Evolutionary conservation across 2,888 invertebrate genomes (phyloP), one percentile per base, ranked within the genome.

Genomic region (Elysia crispata): DNA sequence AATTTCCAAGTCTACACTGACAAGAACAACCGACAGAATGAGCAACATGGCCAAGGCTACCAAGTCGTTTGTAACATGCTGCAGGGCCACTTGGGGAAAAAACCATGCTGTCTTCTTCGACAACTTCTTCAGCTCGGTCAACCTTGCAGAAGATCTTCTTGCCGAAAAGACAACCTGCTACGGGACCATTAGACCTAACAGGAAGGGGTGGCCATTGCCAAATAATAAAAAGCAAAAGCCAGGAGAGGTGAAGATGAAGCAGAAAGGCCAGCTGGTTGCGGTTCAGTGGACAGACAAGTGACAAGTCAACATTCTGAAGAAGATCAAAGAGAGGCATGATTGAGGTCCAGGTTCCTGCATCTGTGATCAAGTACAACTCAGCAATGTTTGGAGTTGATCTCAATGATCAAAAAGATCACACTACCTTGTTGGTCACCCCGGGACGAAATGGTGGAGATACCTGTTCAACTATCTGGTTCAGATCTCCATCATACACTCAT

Each of bases 131-230:
- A 49, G 23, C 49, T 60, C 41, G 23, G 31, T 62, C 20, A 28
- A 69, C 13, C 62, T 78, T n/a, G 60, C 69, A 0, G 20, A 23
- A 20, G 77, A 78, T 8, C 64, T 81, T 33, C 50, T 76, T 60
- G 54, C 23, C 11, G 18, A 72, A 8, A 54, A 73, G 23, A 80
- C 80, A 18, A 78, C 81, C 30, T 28, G 73, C 1, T 82, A 79
- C 66, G 80, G 78, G 1, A 84, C 80, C 49, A 64, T 78, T 5
- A 6, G 76, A 1, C 31, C 70, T 0, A 82, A 80, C 69, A 13
- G 75, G n/a, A 80, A 82, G 66, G 79, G 73, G 0, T 83, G 79
- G 73, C 81, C 81, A 13, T 73, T 72, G 31, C 76, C 76, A 23
- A 30, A 78, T 6, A 5, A 6, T 0, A 54, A n/a, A 0, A 31